phyloP scores from a whole-genome alignment of 2,797 vertebrate genomes.

The Nyctalus aviator region DNA sequence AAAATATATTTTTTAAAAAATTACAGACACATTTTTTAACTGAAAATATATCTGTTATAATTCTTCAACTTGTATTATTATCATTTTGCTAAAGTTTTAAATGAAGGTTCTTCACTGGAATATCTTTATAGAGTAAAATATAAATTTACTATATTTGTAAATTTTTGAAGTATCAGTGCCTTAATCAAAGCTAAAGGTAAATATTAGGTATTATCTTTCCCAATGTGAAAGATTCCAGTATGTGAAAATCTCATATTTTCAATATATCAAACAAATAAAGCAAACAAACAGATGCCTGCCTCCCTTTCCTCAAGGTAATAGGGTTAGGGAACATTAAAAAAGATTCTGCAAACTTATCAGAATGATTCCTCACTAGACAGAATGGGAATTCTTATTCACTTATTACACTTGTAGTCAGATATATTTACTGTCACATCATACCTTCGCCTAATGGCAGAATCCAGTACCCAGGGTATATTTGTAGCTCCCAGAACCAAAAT shows the following conservation, averaged over 20 bases:
- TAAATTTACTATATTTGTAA: background rate
- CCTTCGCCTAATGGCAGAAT: constrained; percentile 99
- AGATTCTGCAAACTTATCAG: background rate
- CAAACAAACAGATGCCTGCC: background rate
- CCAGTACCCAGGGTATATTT: constrained; percentile 99
- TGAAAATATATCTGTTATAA: background rate
- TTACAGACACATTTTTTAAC: background rate
- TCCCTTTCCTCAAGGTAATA: background rate
- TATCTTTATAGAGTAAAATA: background rate
- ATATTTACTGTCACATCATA: constrained; percentile 78
- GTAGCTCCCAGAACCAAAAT: constrained; percentile 99
- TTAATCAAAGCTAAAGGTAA: background rate
- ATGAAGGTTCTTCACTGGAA: background rate
- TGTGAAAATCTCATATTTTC: background rate
- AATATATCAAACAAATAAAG: background rate
- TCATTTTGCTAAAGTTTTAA: constrained; percentile 15
- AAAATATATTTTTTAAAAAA: background rate
- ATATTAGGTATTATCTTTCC: background rate
- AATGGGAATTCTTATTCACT: background rate
- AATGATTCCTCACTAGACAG: background rate
- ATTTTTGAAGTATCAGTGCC: background rate
- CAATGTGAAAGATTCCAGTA: background rate
- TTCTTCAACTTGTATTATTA: background rate
- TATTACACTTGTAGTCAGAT: background rate
- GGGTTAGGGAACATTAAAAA: background rate